A percentile compares a stretch with the other conserved stretches of the same genome.
Evolutionary conservation across 2,113 vertebrate genomes (phyloP).

Genomic region (Pardalotus punctatus): DNA sequence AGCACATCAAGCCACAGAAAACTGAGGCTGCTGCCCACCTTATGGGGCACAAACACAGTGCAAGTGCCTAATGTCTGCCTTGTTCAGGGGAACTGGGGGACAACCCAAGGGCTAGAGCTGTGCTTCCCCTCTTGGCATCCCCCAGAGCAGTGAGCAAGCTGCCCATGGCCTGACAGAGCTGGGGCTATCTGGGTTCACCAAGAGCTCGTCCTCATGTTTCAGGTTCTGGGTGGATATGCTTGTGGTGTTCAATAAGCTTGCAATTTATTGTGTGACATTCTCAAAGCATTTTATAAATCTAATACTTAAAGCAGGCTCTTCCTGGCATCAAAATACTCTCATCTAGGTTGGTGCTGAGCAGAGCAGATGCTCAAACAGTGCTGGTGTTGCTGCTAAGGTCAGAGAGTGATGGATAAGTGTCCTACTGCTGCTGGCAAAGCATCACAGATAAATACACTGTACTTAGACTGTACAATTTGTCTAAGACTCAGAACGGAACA

Average conservation of each 20-base stretch:
- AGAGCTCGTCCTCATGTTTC: neutral
- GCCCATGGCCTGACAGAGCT: neutral
- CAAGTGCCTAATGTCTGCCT: neutral
- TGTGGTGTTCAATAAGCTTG: neutral
- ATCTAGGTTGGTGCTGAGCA: neutral
- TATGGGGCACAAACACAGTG: neutral
- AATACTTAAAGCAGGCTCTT: neutral
- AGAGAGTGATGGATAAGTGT: neutral
- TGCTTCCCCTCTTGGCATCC: neutral
- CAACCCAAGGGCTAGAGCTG: neutral
- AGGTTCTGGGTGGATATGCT: neutral
- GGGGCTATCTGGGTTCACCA: neutral
- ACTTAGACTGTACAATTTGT: neutral
- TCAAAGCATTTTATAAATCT: neutral
- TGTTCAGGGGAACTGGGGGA: neutral
- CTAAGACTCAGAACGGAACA: neutral
- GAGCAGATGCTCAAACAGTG: neutral
- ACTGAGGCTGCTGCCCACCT: neutral
- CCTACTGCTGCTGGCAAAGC: neutral
- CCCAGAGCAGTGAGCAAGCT: neutral
- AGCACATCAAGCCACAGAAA: neutral
- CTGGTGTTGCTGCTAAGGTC: neutral
- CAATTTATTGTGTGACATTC: neutral
- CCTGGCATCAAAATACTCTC: neutral
- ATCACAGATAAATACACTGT: neutral